These are phyloP conservation scores for Oasisia sp. DNA, from an alignment of 2,888 invertebrate species.

Conservation along the genomic window DNA sequence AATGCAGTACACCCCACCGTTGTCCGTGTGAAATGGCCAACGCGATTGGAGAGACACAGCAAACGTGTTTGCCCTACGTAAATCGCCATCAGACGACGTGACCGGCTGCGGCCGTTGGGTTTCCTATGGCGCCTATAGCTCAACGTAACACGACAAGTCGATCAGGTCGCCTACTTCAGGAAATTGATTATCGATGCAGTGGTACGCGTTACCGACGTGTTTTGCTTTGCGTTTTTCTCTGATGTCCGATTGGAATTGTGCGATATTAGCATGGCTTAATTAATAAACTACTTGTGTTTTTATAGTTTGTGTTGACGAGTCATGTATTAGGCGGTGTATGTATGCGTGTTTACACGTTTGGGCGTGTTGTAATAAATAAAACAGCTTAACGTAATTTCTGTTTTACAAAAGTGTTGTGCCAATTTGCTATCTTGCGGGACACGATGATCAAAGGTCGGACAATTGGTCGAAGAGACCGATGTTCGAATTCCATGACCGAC, in stretches of 20 bases:
- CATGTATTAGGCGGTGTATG: background rate
- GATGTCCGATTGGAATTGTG: background rate
- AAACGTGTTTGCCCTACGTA: background rate
- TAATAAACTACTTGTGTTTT: background rate
- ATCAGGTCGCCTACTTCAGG: background rate
- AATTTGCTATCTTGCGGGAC: background rate
- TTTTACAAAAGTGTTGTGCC: background rate
- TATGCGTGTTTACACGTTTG: background rate
- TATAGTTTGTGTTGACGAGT: background rate
- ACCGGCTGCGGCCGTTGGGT: background rate
- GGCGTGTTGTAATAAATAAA: background rate
- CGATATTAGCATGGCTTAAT: background rate
- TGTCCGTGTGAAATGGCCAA: background rate
- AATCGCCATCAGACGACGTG: background rate
- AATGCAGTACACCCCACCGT: background rate
- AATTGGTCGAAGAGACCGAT: no score
- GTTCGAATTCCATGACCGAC: no score
- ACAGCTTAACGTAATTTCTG: background rate
- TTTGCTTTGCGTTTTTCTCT: background rate
- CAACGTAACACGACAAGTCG: background rate
- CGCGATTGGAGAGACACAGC: background rate
- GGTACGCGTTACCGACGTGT: background rate
- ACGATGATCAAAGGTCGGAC: no score
- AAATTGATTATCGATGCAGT: background rate
- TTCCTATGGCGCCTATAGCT: background rate